Conservation (phyloP, 2,888 invertebrate species). For the Monochamus alternatus region DNA sequence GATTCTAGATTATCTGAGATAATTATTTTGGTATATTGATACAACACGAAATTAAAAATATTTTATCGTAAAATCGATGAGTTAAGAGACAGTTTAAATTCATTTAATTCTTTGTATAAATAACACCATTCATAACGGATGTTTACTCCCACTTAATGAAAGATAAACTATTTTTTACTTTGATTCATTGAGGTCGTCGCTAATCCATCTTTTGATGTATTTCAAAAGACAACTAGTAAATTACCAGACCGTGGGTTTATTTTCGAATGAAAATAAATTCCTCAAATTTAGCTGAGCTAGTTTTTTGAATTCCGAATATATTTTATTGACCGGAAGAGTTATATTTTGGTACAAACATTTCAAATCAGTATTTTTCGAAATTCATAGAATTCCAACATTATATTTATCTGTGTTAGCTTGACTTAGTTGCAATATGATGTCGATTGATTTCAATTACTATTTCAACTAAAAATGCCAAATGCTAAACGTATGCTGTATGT, state of each 20-base stretch:
- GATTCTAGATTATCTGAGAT: too few relatives aligned
- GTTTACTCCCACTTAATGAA: background rate
- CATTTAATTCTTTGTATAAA: background rate
- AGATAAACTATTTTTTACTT: background rate
- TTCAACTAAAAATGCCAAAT: too few relatives aligned
- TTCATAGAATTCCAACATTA: background rate
- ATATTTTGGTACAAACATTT: background rate
- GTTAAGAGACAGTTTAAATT: background rate
- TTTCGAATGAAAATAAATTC: constrained; percentile 19
- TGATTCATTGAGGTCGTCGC: background rate
- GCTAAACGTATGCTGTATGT: too few relatives aligned
- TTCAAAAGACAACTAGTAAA: constrained; percentile 4
- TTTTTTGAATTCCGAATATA: background rate
- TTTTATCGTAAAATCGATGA: too few relatives aligned
- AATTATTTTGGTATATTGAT: too few relatives aligned
- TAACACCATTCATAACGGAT: background rate
- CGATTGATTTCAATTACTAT: background rate
- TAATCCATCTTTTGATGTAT: background rate
- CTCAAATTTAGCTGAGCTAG: background rate
- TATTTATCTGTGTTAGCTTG: background rate
- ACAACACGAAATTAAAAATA: too few relatives aligned
- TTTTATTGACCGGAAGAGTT: background rate
- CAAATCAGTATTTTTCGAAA: background rate
- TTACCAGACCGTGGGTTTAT: background rate
- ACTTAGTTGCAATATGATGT: background rate